These are phyloP conservation scores for Frankliniella fusca DNA, from an alignment of 2,888 invertebrate genomes.

Conservation along the genomic window DNA sequence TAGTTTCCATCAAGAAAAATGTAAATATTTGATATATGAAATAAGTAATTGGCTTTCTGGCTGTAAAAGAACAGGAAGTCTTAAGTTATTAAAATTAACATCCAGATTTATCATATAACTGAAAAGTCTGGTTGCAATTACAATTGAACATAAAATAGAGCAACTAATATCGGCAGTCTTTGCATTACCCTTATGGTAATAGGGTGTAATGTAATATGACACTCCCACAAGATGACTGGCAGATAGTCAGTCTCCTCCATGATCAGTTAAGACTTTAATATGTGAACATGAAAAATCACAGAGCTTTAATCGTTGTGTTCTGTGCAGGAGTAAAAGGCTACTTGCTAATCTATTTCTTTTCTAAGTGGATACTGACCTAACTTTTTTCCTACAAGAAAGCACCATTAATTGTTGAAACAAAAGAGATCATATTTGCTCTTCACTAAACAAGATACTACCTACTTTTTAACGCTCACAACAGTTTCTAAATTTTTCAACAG, in stretches of 20 bases:
- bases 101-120: not conserved
- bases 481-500: not conserved
- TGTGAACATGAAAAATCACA: not conserved
- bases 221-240: not conserved
- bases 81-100: not conserved
- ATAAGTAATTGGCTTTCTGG: not conserved
- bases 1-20: not conserved
- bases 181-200: not conserved
- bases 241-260: not conserved
- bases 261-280: not conserved
- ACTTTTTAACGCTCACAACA: not conserved
- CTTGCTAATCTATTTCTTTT: too few species aligned
- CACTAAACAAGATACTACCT: not conserved
- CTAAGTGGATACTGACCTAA: too few species aligned
- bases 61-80: not conserved
- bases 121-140: not conserved
- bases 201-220: not conserved
- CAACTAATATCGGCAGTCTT: constrained; percentile 14
- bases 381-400: too few species aligned
- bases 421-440: too few species aligned
- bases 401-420: too few species aligned
- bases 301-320: constrained; percentile 7
- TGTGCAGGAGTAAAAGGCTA: too few species aligned
- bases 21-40: not conserved
- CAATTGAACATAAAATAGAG: not conserved